A percentile compares a stretch with the other conserved stretches of the same genome.
Conservation (phyloP, 1,140 invertebrate genomes). For the Ooceraea biroi region DNA sequence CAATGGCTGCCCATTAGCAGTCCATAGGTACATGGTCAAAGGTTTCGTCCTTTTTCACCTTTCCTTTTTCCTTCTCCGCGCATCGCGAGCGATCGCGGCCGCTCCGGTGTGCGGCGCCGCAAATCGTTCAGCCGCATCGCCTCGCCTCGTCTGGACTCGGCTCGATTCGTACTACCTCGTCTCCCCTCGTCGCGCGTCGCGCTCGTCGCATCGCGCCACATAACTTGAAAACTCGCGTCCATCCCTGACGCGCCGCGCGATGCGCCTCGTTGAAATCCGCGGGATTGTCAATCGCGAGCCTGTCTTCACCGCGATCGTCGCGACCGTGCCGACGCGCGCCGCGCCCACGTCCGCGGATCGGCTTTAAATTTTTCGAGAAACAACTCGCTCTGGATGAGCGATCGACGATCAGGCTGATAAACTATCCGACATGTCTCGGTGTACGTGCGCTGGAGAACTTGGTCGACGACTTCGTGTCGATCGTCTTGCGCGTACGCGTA, state of each 20-base stretch:
- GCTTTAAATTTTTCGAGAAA: background rate
- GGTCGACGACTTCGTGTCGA: constrained; percentile 2
- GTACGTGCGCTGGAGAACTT: background rate
- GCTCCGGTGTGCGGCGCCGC: no score
- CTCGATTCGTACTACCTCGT: background rate
- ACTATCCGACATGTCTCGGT: constrained; percentile 18
- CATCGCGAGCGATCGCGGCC: no score
- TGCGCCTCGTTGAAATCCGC: constrained; percentile 28
- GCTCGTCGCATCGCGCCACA: constrained; percentile 3
- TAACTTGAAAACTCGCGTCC: constrained; percentile 41
- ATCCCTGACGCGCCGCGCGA: background rate
- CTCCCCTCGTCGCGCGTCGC: background rate
- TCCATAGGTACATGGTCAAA: no score
- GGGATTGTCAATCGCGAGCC: constrained; percentile 1
- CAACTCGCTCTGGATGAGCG: background rate
- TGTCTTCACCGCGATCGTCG: background rate
- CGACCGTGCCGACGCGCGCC: background rate
- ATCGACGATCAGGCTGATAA: background rate
- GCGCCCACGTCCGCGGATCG: background rate
- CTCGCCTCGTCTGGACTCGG: background rate
- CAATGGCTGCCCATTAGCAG: no score
- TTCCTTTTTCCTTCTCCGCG: no score
- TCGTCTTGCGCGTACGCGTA: background rate
- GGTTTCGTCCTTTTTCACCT: no score
- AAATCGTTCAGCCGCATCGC: background rate